Conservation (phyloP, 2,888 invertebrate species). For the Nephrotoma flavescens region DNA sequence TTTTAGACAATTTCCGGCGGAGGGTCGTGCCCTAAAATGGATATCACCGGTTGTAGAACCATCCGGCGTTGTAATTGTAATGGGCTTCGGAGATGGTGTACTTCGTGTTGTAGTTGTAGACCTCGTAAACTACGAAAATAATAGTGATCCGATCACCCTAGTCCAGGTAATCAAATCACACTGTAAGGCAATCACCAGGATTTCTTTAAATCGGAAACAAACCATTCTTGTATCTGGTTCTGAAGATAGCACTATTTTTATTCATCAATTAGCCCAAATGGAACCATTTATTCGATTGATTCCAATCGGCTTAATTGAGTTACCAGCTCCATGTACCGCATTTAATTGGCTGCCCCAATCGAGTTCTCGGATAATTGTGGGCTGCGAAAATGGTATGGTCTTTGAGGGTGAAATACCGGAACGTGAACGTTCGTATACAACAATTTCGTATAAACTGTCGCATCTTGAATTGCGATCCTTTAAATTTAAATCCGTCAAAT, state of each 20-base stretch:
- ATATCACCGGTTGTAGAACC: conserved; percentile 49
- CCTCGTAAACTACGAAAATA: conserved; percentile 8
- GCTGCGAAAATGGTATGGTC: conserved; percentile 40
- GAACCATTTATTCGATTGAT: conserved; percentile 34
- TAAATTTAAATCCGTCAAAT: conserved; percentile 43
- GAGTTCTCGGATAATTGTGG: conserved; percentile 33
- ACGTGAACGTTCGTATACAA: conserved; percentile 31
- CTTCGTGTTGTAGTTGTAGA: conserved; percentile 38
- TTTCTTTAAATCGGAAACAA: conserved; percentile 41
- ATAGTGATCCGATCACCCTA: conserved; percentile 16
- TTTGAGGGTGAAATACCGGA: conserved; percentile 36
- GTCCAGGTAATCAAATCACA: conserved; percentile 51
- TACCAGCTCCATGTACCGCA: conserved; percentile 45
- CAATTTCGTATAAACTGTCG: conserved; percentile 31
- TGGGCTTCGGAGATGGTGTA: conserved; percentile 58
- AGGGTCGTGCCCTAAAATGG: conserved; percentile 50
- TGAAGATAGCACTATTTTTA: conserved; percentile 52
- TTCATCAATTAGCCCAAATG: conserved; percentile 36
- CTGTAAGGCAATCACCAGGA: conserved; percentile 41
- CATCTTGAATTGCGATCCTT: conserved; percentile 26
- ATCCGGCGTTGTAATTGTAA: conserved; percentile 47
- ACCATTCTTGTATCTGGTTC: conserved; percentile 50
- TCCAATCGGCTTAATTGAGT: conserved; percentile 52
- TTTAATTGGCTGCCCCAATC: conserved; percentile 50
- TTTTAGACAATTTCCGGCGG: conserved; percentile 41